These are phyloP conservation scores for Baryphthengus martii DNA, from an alignment of 2,113 vertebrate genomes.

Conservation along the genomic window DNA sequence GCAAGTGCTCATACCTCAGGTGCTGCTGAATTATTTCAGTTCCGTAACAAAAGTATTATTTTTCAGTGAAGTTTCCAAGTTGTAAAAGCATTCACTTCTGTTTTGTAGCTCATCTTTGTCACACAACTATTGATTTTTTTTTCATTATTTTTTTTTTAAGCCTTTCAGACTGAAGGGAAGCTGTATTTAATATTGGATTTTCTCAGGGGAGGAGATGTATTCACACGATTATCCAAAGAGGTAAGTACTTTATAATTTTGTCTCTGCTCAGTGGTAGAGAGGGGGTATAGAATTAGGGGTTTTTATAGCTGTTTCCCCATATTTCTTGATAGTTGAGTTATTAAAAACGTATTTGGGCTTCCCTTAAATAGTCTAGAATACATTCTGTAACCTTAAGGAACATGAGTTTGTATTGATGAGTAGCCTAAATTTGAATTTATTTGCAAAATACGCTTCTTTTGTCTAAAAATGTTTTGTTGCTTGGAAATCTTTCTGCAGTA, in stretches of 20 bases:
- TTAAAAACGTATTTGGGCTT: background rate
- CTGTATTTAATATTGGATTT: constrained; percentile 99
- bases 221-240: constrained; percentile 99
- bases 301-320: background rate
- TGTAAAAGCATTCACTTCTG: background rate
- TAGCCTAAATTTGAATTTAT: constrained; percentile 34
- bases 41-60: background rate
- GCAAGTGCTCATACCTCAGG: background rate
- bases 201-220: constrained; percentile 99
- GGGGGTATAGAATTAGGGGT: background rate
- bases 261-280: background rate
- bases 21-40: background rate
- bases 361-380: background rate
- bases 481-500: constrained; percentile 40
- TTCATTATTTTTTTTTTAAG: constrained; percentile 63
- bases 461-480: constrained; percentile 54
- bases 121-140: background rate
- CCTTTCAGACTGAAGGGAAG: constrained; percentile 99
- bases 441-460: constrained; percentile 13
- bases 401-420: background rate
- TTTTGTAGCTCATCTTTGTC: background rate
- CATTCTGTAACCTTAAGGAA: background rate
- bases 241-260: constrained; percentile 77
- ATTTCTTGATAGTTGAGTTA: background rate
- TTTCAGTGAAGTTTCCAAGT: background rate